Evolutionary conservation across 1,140 invertebrate genomes (phyloP), one percentile per base, ranked within the genome.

Genomic region (Zaprionus inermis): DNA sequence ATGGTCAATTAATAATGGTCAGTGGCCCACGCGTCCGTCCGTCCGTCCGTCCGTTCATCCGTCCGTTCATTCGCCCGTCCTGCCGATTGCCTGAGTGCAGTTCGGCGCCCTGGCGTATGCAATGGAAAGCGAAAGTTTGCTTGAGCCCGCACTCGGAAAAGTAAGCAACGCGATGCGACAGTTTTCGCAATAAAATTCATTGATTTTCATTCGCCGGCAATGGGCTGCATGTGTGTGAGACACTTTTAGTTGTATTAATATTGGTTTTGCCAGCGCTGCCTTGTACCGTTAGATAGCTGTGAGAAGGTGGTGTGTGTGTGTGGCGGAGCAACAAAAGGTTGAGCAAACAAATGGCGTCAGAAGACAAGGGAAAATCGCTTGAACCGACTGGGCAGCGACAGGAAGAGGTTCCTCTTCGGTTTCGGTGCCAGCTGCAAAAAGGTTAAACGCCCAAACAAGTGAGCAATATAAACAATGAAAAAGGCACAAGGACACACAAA

Each of bases 1-100:
- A 89, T 89, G 79, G 84, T 34, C 83, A 80, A 88, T 83, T 88
- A 89, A 83, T 88, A 80, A 89, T 89, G 84, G 80, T 88, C 83
- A 78, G 34, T 89, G 84, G 67, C 77, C 83, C n/a, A n/a, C n/a
- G n/a, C 72, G 41, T 34, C 1, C 44, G 3, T 11, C n/a, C 18
- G 11, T 22, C 18, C n/a, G 0, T 0, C 9, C 44, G 18, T 9
- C n/a, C 44, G n/a, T 9, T 46, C 16, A 20, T 16, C 44, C 3
- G 44, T 16, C n/a, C 18, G 11, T 22, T 10, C n/a, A 0, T 0
- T 3, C 44, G 18, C 3, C n/a, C 44, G n/a, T n/a, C n/a, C 41
- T 10, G 18, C 9, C 16, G n/a, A 28, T 22, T 56, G 63, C 46
- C 63, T 56, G 49, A 82, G 63, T 82, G 79, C 79, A 81, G 66